Conservation (phyloP, 2,113 vertebrate genomes). For the Aramus guarauna region DNA sequence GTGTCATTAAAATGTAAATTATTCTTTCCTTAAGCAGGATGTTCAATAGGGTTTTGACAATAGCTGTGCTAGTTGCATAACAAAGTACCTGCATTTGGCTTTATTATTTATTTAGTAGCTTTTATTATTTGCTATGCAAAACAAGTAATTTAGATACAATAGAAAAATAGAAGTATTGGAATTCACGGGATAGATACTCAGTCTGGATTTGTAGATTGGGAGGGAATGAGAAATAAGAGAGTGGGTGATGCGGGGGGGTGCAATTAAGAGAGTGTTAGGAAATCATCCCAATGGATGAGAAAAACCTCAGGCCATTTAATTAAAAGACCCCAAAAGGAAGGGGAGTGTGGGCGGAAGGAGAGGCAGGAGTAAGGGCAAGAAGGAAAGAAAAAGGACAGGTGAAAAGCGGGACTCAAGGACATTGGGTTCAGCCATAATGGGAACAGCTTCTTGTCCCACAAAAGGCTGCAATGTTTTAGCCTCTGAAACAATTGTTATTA, state of each 20-base stretch:
- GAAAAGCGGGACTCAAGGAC: neutral
- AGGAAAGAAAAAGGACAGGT: neutral
- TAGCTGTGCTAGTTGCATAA: neutral
- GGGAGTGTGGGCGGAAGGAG: neutral
- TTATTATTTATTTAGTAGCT: neutral
- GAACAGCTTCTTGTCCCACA: neutral
- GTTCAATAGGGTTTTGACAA: slow-evolving; percentile 18
- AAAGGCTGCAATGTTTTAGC: neutral
- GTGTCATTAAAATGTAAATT: slow-evolving; percentile 21
- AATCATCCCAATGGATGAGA: neutral
- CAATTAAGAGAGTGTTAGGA: neutral
- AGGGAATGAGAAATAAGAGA: neutral
- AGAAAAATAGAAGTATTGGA: neutral
- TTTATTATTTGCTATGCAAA: neutral
- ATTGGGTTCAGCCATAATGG: neutral
- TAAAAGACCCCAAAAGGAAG: neutral
- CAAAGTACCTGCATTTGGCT: neutral
- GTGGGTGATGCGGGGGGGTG: neutral
- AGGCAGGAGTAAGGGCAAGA: neutral
- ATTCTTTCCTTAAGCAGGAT: neutral
- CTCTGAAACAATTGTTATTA: neutral
- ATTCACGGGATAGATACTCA: neutral
- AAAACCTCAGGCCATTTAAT: neutral
- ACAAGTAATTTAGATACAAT: neutral
- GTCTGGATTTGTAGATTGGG: neutral